Conservation (phyloP, 2,888 invertebrate genomes). For the Cyclophora punctaria region DNA sequence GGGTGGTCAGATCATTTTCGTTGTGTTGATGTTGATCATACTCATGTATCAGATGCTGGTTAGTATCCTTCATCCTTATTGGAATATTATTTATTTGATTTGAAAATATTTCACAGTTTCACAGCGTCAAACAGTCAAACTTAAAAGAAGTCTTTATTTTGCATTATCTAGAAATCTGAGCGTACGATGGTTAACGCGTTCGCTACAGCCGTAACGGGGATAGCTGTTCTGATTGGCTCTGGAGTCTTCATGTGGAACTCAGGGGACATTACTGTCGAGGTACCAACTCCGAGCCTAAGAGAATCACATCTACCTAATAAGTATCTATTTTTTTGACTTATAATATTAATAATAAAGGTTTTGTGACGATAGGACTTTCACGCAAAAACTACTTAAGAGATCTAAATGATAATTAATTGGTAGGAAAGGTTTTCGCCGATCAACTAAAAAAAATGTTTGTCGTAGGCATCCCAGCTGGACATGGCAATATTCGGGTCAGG, state of each 20-base stretch:
- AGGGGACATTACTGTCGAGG: slow-evolving; percentile 41
- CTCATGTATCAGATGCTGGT: slow-evolving; percentile 33
- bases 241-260: slow-evolving; percentile 40
- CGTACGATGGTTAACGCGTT: slow-evolving; percentile 24
- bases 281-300: slow-evolving; percentile 1
- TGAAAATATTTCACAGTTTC: no score
- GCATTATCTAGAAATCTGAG: slow-evolving; percentile 24
- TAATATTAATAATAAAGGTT: no score
- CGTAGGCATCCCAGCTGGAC: slow-evolving; percentile 28
- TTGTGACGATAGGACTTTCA: background rate
- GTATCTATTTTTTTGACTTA: no score
- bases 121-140: no score
- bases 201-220: slow-evolving; percentile 14
- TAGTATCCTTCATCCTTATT: slow-evolving; percentile 3
- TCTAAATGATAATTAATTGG: background rate
- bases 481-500: slow-evolving; percentile 39
- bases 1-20: slow-evolving; percentile 34
- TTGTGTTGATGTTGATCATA: slow-evolving; percentile 22
- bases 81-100: no score
- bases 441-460: background rate
- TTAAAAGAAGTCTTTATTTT: no score
- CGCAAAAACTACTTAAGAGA: background rate
- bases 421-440: background rate
- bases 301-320: no score
- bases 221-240: slow-evolving; percentile 25